These are phyloP conservation scores for Oryzias woworae DNA, from an alignment of 2,113 vertebrate genomes.

Conservation along the genomic window DNA sequence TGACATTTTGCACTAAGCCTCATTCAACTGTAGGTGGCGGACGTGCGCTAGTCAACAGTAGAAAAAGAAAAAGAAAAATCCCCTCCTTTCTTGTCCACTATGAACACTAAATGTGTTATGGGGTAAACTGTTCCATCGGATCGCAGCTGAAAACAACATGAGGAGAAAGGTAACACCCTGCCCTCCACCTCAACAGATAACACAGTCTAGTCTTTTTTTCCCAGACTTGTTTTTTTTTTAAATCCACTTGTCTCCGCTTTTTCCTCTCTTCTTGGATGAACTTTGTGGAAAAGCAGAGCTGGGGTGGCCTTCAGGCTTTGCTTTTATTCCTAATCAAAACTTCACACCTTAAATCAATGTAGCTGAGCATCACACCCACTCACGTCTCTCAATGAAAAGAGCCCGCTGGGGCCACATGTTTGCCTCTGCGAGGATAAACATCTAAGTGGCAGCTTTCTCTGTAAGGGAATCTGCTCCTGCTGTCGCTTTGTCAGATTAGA, in stretches of 20 bases:
- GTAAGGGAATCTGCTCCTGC: constrained; percentile 75
- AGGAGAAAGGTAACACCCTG: constrained; percentile 55
- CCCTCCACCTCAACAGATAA: constrained; percentile 29
- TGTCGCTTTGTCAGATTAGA: constrained; percentile 76
- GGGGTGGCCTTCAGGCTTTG: constrained; percentile 42
- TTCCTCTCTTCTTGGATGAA: constrained; percentile 27
- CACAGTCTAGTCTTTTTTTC: constrained; percentile 12
- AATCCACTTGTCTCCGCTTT: constrained; percentile 12
- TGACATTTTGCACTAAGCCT: too few relatives aligned
- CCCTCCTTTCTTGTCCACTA: too few relatives aligned
- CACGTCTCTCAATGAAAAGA: constrained; percentile 51
- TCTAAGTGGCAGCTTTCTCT: constrained; percentile 75
- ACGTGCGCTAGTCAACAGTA: too few relatives aligned
- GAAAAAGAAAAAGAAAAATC: too few relatives aligned
- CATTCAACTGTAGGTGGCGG: too few relatives aligned
- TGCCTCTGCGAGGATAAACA: constrained; percentile 75
- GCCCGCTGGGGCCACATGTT: constrained; percentile 69
- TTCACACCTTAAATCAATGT: constrained; percentile 70
- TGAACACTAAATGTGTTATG: too few relatives aligned
- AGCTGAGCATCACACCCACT: constrained; percentile 55
- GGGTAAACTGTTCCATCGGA: constrained; percentile 46
- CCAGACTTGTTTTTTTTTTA: constrained; percentile 1
- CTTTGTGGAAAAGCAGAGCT: constrained; percentile 33
- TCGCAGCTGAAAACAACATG: constrained; percentile 60
- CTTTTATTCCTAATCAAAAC: constrained; percentile 81